phyloP scores from a whole-genome alignment of 1,140 invertebrate species.

The Drosophila saltans region DNA sequence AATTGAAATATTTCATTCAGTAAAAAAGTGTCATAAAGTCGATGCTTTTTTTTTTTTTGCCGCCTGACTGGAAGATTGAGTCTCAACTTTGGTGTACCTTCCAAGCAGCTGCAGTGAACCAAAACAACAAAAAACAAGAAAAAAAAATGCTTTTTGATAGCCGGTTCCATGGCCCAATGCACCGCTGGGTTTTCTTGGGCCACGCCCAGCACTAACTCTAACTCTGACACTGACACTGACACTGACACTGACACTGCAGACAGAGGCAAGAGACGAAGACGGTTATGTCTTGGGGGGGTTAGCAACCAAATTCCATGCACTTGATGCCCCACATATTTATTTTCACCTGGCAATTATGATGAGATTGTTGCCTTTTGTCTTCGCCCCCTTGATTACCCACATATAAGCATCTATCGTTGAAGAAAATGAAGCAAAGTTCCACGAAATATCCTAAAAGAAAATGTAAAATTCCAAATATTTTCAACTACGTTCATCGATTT shows the following conservation, averaged over 20 bases:
- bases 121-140: conserved; percentile 26
- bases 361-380: conserved; percentile 9
- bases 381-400: conserved; percentile 20
- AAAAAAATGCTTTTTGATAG: conserved; percentile 33
- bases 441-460: too few relatives aligned
- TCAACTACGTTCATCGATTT: conserved; percentile 9
- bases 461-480: background rate
- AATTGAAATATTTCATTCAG: background rate
- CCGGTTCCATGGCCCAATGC: conserved; percentile 43
- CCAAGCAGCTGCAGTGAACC: conserved; percentile 21
- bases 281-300: background rate
- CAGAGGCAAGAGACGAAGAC: background rate
- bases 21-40: background rate
- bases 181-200: conserved; percentile 40
- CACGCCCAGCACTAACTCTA: conserved; percentile 25
- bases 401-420: background rate
- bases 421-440: too few relatives aligned
- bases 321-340: conserved; percentile 58
- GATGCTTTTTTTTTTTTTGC: background rate
- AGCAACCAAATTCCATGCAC: conserved; percentile 37
- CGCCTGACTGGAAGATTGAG: conserved; percentile 38
- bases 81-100: conserved; percentile 6
- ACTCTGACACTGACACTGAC: conserved; percentile 37
- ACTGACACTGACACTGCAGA: background rate
- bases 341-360: conserved; percentile 64